phyloP scores from a whole-genome alignment of 2,888 invertebrate genomes.

The Hemistola chrysoprasaria region DNA sequence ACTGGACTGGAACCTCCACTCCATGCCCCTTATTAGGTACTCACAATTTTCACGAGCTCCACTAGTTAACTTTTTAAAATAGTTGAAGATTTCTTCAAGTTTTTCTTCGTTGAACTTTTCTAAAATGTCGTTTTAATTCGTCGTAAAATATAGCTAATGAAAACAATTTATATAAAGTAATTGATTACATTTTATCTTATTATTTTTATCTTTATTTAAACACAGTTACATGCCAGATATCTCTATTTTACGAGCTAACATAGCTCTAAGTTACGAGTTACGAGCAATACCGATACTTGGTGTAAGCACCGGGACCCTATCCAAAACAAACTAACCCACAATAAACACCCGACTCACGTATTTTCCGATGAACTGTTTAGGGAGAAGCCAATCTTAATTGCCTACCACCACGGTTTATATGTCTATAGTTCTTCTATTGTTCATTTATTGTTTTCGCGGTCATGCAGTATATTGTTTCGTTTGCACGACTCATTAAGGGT shows the following conservation, averaged over 20 bases:
- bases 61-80: constrained; percentile 75
- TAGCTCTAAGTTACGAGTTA: not conserved
- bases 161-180: no score
- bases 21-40: constrained; percentile 78
- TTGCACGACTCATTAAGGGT: constrained; percentile 66
- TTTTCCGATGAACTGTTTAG: constrained; percentile 76
- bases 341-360: constrained; percentile 78
- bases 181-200: no score
- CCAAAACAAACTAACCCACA: constrained; percentile 55
- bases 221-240: no score
- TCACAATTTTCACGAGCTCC: constrained; percentile 67
- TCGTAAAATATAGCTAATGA: no score
- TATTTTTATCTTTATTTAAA: no score
- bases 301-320: constrained; percentile 39
- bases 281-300: constrained; percentile 19
- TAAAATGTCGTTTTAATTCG: no score
- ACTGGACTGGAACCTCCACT: constrained; percentile 72
- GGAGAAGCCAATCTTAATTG: constrained; percentile 78
- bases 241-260: not conserved
- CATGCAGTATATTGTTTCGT: constrained; percentile 71
- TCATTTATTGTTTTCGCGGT: constrained; percentile 61
- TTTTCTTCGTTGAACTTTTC: constrained; percentile 39
- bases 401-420: constrained; percentile 49
- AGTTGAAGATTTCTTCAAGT: constrained; percentile 29
- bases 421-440: constrained; percentile 40